Evolutionary conservation across 2,797 vertebrate species (phyloP).

Genomic region (Helicolenus hilgendorfi): DNA sequence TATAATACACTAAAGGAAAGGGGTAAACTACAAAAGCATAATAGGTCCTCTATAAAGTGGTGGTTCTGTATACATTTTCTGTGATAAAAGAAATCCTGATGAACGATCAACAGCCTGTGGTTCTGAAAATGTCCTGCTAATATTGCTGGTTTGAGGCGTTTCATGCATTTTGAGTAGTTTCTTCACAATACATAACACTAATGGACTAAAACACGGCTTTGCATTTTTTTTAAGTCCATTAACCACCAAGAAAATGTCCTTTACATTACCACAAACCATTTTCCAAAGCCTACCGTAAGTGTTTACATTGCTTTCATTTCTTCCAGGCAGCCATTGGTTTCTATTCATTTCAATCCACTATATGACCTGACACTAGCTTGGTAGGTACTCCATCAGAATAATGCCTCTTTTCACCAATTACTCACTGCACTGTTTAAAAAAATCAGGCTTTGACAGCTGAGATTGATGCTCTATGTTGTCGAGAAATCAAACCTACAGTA

Average conservation of each 20-base stretch:
- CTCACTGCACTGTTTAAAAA: neutral
- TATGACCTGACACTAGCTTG: neutral
- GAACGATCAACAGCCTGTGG: neutral
- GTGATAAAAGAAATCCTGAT: neutral
- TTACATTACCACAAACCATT: constrained; percentile 15
- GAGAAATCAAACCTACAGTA: neutral
- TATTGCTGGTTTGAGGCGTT: neutral
- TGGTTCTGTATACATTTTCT: neutral
- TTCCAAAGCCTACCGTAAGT: neutral
- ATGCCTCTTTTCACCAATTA: neutral
- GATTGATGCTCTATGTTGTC: neutral
- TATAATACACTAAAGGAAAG: too few species aligned
- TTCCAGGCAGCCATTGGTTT: neutral
- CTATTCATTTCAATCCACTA: neutral
- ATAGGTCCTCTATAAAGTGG: neutral
- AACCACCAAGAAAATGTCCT: constrained; percentile 2
- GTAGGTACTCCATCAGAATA: neutral
- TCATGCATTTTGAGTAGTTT: neutral
- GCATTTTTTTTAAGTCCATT: constrained; percentile 8
- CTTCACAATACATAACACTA: neutral
- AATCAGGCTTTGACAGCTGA: neutral
- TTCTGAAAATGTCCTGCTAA: neutral
- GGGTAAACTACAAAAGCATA: too few species aligned
- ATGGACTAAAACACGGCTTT: neutral
- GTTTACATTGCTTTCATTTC: neutral